Conservation (phyloP, 2,888 invertebrate genomes). For the Ischnura elegans region DNA sequence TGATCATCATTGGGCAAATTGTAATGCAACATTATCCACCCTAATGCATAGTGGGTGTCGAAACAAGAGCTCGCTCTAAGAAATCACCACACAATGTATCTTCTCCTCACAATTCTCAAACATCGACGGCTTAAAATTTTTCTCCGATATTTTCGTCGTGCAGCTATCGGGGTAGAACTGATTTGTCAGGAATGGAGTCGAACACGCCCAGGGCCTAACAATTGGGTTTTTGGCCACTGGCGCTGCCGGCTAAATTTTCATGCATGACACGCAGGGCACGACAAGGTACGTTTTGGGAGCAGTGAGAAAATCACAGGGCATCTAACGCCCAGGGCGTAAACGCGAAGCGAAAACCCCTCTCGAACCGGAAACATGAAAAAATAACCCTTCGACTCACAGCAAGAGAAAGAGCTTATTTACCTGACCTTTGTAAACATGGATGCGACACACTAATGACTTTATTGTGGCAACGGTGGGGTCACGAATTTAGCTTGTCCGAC, state of each 20-base stretch:
- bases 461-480: neutral
- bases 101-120: no score
- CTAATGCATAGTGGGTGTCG: no score
- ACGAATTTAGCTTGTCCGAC: no score
- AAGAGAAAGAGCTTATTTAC: neutral
- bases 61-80: no score
- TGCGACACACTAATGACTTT: constrained; percentile 3
- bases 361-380: constrained; percentile 2
- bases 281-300: neutral
- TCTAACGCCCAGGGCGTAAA: constrained; percentile 3
- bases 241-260: neutral
- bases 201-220: neutral
- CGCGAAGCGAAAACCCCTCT: neutral
- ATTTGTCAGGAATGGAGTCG: neutral
- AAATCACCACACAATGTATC: no score
- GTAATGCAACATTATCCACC: no score
- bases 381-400: neutral
- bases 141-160: neutral
- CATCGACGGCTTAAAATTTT: neutral
- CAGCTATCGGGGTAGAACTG: neutral
- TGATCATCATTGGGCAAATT: no score
- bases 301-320: neutral
- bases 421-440: constrained; percentile 22
- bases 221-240: neutral
- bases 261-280: neutral